Evolutionary conservation across 2,113 vertebrate genomes (phyloP).

Genomic region (Siniperca knerii): DNA sequence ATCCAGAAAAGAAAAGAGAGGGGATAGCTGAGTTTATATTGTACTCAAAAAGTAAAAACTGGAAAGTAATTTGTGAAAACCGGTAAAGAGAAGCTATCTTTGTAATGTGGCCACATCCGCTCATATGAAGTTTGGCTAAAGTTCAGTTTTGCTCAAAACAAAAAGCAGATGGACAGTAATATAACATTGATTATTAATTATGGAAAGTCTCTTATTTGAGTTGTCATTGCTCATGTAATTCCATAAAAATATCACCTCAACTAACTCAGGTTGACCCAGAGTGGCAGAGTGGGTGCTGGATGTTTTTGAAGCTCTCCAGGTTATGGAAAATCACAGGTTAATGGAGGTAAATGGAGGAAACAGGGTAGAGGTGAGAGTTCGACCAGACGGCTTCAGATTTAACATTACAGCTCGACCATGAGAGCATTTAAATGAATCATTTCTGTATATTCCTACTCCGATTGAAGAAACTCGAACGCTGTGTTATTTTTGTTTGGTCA

Average conservation of each 20-base stretch:
- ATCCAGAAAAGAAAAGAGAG: constrained; percentile 1
- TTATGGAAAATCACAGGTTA: constrained; percentile 48
- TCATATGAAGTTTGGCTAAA: not conserved
- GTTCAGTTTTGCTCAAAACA: constrained; percentile 23
- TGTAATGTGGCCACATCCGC: not conserved
- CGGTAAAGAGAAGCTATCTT: constrained; percentile 2
- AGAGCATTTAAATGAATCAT: constrained; percentile 36
- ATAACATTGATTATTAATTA: constrained; percentile 27
- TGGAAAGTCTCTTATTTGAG: constrained; percentile 20
- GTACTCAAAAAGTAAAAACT: constrained; percentile 57
- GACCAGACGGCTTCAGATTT: constrained; percentile 36
- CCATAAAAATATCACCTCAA: constrained; percentile 19
- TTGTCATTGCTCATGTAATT: constrained; percentile 18
- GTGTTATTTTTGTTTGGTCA: not conserved
- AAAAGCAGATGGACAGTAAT: constrained; percentile 1
- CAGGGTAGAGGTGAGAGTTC: constrained; percentile 49
- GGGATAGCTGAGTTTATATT: constrained; percentile 3
- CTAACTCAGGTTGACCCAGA: constrained; percentile 62
- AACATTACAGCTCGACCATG: constrained; percentile 30
- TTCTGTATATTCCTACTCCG: constrained; percentile 36
- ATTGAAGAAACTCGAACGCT: constrained; percentile 25
- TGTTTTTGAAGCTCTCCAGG: constrained; percentile 17
- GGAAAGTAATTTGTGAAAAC: constrained; percentile 37
- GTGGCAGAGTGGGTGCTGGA: constrained; percentile 5
- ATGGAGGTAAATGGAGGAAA: constrained; percentile 57